These are phyloP conservation scores for Gymnothorax reevesii DNA, from an alignment of 2,797 vertebrate genomes.

Conservation along the genomic window DNA sequence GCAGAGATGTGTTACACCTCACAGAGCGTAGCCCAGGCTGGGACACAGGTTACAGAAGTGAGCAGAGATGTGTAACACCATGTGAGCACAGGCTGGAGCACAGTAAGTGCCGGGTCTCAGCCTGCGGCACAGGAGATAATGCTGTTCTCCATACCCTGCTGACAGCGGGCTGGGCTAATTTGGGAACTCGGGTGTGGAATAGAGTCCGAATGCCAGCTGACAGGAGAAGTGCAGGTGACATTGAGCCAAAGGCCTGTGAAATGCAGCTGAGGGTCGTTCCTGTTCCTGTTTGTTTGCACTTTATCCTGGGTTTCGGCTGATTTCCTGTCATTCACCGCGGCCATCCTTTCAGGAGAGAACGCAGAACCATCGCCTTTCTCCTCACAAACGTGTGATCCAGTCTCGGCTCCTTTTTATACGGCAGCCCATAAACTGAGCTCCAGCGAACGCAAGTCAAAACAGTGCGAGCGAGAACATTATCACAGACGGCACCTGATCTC, in stretches of 20 bases:
- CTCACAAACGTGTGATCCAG: not conserved
- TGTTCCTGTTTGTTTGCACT: not conserved
- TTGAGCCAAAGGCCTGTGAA: slow-evolving; percentile 51
- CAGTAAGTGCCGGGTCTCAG: slow-evolving; percentile 14
- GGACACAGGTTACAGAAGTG: not conserved
- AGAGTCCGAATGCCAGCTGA: slow-evolving; percentile 51
- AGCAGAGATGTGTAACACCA: no score
- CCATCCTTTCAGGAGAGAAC: not conserved
- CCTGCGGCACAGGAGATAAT: not conserved
- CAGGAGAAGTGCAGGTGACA: slow-evolving; percentile 55
- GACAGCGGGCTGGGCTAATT: slow-evolving; percentile 41
- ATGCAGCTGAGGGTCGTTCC: not conserved
- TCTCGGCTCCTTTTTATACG: not conserved
- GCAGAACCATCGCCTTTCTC: not conserved
- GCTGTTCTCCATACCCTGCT: not conserved
- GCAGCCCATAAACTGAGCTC: not conserved
- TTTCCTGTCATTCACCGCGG: not conserved
- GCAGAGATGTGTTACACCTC: not conserved
- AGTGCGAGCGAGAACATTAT: not conserved
- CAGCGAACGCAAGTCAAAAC: not conserved
- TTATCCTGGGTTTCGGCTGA: not conserved
- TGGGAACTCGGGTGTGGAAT: slow-evolving; percentile 49
- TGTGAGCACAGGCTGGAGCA: not conserved
- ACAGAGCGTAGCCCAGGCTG: not conserved
- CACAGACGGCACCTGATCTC: not conserved